Percentiles rank a stretch among this genome's conserved stretches.
Evolutionary conservation across 2,797 vertebrate species (phyloP).

Genomic region (Myotis myotis): DNA sequence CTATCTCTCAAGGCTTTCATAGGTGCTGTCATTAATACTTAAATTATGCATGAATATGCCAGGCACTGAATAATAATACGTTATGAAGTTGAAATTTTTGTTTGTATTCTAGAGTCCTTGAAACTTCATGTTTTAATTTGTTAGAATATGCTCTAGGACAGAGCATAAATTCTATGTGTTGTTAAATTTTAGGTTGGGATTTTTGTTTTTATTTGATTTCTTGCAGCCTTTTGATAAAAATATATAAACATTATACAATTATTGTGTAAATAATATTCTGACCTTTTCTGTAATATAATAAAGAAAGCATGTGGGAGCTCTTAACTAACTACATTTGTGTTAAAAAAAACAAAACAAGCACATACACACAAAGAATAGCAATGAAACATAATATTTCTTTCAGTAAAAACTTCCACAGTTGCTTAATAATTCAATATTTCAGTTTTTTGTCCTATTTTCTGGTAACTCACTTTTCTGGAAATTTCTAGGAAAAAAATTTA

Average conservation of each 20-base stretch:
- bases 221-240: slow-evolving; percentile 66
- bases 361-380: slow-evolving; percentile 50
- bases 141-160: not conserved
- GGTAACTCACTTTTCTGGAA: slow-evolving; percentile 47
- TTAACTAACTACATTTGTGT: slow-evolving; percentile 48
- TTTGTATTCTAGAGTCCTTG: slow-evolving; percentile 15
- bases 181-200: slow-evolving; percentile 61
- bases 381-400: slow-evolving; percentile 56
- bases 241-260: slow-evolving; percentile 76
- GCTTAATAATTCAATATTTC: slow-evolving; percentile 51
- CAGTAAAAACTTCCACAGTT: not conserved
- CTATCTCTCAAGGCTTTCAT: slow-evolving; percentile 65
- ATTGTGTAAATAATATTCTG: slow-evolving; percentile 74
- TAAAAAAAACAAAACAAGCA: not conserved
- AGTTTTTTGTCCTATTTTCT: slow-evolving; percentile 37
- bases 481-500: not conserved
- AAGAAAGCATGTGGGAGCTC: slow-evolving; percentile 66
- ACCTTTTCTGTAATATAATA: slow-evolving; percentile 76
- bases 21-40: slow-evolving; percentile 70
- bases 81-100: slow-evolving; percentile 30
- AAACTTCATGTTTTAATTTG: slow-evolving; percentile 69
- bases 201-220: slow-evolving; percentile 74
- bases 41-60: slow-evolving; percentile 54
- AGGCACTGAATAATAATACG: slow-evolving; percentile 45
- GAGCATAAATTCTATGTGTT: slow-evolving; percentile 65